Evolutionary conservation across 1,140 invertebrate species (phyloP), one percentile per base, ranked within the genome.

Genomic region (Drosophila eugracilis): DNA sequence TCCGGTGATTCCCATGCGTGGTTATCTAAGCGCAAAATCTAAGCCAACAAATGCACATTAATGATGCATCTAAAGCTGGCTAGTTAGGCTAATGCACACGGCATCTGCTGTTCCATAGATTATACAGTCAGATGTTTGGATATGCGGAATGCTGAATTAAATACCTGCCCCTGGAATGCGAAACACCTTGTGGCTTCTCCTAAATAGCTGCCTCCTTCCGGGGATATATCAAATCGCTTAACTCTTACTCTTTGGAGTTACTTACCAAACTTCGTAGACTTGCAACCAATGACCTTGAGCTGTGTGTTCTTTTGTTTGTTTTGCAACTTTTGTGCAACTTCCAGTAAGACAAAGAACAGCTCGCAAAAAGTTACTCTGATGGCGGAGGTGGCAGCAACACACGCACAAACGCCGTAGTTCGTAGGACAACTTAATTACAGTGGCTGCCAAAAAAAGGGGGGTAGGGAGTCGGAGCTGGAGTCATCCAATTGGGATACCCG

Each of bases 361-460:
- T 21, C 4, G n/a, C 9, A 15, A 47, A 55, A 62, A 44, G 59
- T 65, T 55, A 53, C n/a, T 52, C 39, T 47, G 7, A 45, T 21
- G 24, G 4, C 36, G n/a, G n/a, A n/a, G n/a, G n/a, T n/a, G n/a
- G 69, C 47, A 37, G 4, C 12, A 21, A 3, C 37, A 57, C 58
- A 65, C 59, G 63, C 55, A 45, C 45, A 76, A 66, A 60, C 47
- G 55, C 49, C 62, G 83, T 75, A 88, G 83, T 81, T 80, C 83
- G 84, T 86, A 83, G 78, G 65, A 86, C 81, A 86, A 89, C 83
- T 83, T 78, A 86, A 89, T 89, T 83, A 89, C 84, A 78, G 60
- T 75, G 75, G 14, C 78, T 75, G 78, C 73, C 58, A 77, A 76
- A 66, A 76, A 77, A 41, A 47, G 45, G 32, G 53, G 21, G 44